Base-by-base conservation (phyloP, 2,113 vertebrate species). In the Poeciliopsis retropinna region DNA sequence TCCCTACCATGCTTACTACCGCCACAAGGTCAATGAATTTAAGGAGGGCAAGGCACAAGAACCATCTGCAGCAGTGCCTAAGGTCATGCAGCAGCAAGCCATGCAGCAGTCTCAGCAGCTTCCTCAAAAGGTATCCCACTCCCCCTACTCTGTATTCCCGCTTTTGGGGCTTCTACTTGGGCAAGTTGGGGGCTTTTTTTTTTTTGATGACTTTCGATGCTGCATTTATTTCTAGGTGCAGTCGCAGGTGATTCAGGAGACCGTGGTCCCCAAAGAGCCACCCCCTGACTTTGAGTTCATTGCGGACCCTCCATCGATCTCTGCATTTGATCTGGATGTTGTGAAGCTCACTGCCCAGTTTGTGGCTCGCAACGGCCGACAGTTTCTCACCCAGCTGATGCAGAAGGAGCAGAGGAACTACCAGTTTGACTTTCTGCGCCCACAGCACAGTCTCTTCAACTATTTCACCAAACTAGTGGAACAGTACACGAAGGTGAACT, bases 361-460 rank as follows among this genome's bases (percentile, higher is more conserved):
- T 9, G 98, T 99, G 64, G 97, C 98, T 19, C 96, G 98, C 13
- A 99, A 99, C 0, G 98, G 98, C 15, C 95, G 98, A 22, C 98
- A 99, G 92, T 99, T 99, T 91, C 94, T 99, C 76, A 99, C 98
- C 0, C 98, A 99, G 92, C 95, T 99, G 72, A 99, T 99, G 98
- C 97, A 99, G 93, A 99, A 99, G 37, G 98, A 99, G 75, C 98
- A 99, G 92, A 95, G 98, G 81, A 99, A 99, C 94, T 99, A 98
- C 81, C 97, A 99, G 88, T 99, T 99, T 87, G 98, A 99, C 86
- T 99, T 99, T 82, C 94, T 99, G 57, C 95, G 98, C 1, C 98
- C 98, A 0, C 98, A 99, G 86, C 98, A 99, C 94, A 99, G 98
- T 73, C 97, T 99, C 41, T 99, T 99, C 85, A 99, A 98, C 91